Percentiles rank a stretch among this genome's conserved stretches.
phyloP scores from a whole-genome alignment of 2,888 invertebrate genomes.

The Pheosia gnoma region DNA sequence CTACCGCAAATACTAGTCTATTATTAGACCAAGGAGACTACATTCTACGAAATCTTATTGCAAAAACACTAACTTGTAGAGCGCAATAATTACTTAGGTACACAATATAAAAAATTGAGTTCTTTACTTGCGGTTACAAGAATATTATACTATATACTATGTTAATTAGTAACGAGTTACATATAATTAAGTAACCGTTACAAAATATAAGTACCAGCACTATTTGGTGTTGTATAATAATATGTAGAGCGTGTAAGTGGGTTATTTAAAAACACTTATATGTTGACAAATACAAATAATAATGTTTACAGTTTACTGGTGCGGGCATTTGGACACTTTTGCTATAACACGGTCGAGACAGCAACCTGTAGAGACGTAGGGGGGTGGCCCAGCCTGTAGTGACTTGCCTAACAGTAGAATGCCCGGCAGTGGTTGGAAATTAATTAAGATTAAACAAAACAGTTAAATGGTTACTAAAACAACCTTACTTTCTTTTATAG shows the following conservation, averaged over 20 bases:
- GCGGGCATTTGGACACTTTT: no score
- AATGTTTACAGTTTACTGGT: no score
- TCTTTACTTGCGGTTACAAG: not conserved
- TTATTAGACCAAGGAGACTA: not conserved
- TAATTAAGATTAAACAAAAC: no score
- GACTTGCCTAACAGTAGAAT: no score
- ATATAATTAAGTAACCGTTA: slow-evolving; percentile 26
- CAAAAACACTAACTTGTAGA: not conserved
- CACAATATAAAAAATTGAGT: not conserved
- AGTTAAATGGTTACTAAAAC: no score
- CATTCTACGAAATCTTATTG: not conserved
- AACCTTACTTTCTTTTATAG: no score
- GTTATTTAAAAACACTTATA: not conserved
- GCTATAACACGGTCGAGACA: no score
- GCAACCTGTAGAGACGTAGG: no score
- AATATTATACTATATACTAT: slow-evolving; percentile 14
- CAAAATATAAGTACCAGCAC: slow-evolving; percentile 17
- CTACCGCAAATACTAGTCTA: not conserved
- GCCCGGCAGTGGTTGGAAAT: no score
- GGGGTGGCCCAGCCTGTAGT: no score
- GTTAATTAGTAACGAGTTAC: slow-evolving; percentile 22
- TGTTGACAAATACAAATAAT: no score
- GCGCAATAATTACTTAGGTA: not conserved
- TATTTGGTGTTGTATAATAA: slow-evolving; percentile 1
- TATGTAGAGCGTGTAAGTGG: not conserved